phyloP scores from a whole-genome alignment of 2,888 invertebrate genomes.

The Cosmia pyralina region DNA sequence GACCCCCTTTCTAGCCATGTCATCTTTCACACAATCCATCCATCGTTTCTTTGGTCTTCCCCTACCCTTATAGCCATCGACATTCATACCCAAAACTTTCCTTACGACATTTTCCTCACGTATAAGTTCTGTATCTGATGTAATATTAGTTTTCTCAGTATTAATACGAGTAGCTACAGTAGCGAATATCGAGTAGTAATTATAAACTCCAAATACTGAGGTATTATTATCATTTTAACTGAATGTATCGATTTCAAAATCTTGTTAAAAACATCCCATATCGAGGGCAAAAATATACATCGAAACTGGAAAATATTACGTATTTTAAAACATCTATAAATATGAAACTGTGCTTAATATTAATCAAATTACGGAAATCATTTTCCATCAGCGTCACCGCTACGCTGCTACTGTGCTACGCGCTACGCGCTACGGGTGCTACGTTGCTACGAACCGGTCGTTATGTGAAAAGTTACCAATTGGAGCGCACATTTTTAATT shows the following conservation, averaged over 20 bases:
- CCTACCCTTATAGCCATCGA: no score
- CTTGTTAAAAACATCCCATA: neutral
- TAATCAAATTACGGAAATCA: slow-evolving; percentile 56
- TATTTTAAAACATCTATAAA: slow-evolving; percentile 10
- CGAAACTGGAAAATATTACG: neutral
- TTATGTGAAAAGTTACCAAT: slow-evolving; percentile 61
- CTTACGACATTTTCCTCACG: no score
- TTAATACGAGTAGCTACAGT: no score
- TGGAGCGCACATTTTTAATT: slow-evolving; percentile 67
- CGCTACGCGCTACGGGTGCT: slow-evolving; percentile 42
- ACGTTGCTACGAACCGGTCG: slow-evolving; percentile 44
- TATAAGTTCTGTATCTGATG: no score
- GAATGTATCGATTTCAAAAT: slow-evolving; percentile 5
- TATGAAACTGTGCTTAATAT: slow-evolving; percentile 6
- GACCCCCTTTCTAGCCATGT: no score
- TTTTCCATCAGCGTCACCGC: slow-evolving; percentile 52
- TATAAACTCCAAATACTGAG: neutral
- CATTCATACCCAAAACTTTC: no score
- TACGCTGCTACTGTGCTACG: slow-evolving; percentile 41
- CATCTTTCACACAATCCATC: no score
- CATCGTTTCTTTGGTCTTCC: no score
- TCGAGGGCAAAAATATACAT: neutral
- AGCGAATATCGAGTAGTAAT: neutral
- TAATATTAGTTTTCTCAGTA: neutral
- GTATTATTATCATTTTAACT: slow-evolving; percentile 2